Evolutionary conservation across 1,140 invertebrate genomes (phyloP).

Genomic region (Meloidogyne chitwoodi): DNA sequence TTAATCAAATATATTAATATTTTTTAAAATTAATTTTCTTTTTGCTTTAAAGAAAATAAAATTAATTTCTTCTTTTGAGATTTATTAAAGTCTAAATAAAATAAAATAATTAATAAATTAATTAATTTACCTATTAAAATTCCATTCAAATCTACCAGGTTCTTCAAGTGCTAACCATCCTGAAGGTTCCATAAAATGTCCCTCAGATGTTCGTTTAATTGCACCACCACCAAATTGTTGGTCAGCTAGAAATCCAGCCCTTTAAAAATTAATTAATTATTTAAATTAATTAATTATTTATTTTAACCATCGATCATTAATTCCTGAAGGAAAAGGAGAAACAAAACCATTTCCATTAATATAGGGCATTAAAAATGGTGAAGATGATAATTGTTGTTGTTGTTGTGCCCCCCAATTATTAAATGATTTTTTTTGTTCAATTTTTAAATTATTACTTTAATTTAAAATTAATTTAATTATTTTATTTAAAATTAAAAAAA

Average conservation of each 20-base stretch:
- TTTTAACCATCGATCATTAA: conserved; percentile 5
- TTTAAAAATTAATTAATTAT: not conserved
- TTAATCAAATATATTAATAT: too few relatives aligned
- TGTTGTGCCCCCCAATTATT: not conserved
- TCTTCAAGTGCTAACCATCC: conserved; percentile 12
- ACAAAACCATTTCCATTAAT: not conserved
- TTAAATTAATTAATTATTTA: not conserved
- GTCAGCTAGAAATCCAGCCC: not conserved
- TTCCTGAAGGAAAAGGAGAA: conserved; percentile 19
- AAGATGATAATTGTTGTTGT: too few relatives aligned
- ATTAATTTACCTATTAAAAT: not conserved
- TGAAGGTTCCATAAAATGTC: conserved; percentile 20
- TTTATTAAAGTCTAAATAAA: not conserved
- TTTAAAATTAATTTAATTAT: not conserved
- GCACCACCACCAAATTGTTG: not conserved
- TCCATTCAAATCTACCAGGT: not conserved
- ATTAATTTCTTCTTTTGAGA: not conserved
- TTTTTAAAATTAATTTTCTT: too few relatives aligned
- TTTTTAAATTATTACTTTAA: not conserved
- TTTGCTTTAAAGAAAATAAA: too few relatives aligned
- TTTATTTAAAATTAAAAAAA: not conserved
- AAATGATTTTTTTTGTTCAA: not conserved
- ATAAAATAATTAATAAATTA: not conserved
- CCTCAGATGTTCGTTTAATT: not conserved
- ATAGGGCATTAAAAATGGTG: not conserved